Conservation (phyloP, 2,797 vertebrate species). For the Trichosurus vulpecula region DNA sequence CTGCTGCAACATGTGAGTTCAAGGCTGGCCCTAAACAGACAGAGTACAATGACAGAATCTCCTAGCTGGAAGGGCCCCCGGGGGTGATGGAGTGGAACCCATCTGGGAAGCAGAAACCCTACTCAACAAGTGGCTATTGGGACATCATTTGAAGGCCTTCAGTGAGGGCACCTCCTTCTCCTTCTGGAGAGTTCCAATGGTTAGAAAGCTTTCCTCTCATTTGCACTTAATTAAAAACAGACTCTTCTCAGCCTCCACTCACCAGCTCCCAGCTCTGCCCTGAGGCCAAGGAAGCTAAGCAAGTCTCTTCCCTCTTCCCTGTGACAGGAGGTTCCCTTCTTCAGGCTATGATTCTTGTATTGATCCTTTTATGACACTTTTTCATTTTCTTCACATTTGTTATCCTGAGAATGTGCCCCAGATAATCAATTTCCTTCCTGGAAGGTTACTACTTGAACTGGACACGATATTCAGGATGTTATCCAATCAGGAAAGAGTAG, state of each 20-base stretch:
- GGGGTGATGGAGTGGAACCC: background rate
- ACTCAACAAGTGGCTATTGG: background rate
- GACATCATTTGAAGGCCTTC: background rate
- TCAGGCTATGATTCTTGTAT: background rate
- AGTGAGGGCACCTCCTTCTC: background rate
- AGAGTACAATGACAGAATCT: background rate
- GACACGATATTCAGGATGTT: background rate
- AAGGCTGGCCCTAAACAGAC: background rate
- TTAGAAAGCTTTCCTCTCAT: background rate
- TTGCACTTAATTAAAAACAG: background rate
- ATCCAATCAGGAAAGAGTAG: background rate
- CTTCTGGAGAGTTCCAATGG: background rate
- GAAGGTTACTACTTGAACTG: background rate
- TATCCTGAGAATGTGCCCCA: background rate
- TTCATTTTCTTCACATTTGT: background rate
- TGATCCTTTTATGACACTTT: background rate
- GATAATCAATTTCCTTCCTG: background rate
- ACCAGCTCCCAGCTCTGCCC: background rate
- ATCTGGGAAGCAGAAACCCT: background rate
- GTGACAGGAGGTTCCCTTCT: background rate
- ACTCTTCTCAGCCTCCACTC: background rate
- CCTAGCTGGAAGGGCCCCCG: background rate
- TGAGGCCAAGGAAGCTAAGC: background rate
- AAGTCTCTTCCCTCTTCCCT: background rate
- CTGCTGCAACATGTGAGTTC: background rate